phyloP scores from a whole-genome alignment of 2,888 invertebrate species.

The Nysson spinosus region DNA sequence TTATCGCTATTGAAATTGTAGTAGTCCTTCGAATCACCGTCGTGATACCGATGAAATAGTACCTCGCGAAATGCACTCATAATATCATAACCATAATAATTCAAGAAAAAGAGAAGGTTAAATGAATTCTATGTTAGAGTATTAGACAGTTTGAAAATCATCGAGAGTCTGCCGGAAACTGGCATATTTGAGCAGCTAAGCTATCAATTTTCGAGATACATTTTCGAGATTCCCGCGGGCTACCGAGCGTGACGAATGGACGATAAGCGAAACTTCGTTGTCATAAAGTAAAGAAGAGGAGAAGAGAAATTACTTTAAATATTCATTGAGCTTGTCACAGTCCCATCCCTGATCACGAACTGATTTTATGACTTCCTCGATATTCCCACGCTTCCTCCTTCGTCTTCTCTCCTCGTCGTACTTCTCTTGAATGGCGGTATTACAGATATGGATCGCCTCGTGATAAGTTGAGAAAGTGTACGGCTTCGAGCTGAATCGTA shows the following conservation, averaged over 20 bases:
- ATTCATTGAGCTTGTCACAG: slow-evolving; percentile 73
- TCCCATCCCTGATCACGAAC: slow-evolving; percentile 70
- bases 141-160: no score
- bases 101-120: slow-evolving; percentile 2
- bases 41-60: no score
- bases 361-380: slow-evolving; percentile 43
- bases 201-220: no score
- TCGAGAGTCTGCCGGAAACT: no score
- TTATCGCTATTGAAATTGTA: neutral
- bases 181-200: slow-evolving; percentile 35
- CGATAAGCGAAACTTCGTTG: slow-evolving; percentile 44
- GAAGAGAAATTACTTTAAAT: slow-evolving; percentile 71
- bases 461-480: slow-evolving; percentile 88
- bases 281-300: neutral
- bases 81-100: no score
- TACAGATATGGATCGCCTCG: slow-evolving; percentile 89
- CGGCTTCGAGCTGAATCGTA: slow-evolving; percentile 91
- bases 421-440: slow-evolving; percentile 90
- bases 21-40: no score
- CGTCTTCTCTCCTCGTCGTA: slow-evolving; percentile 78
- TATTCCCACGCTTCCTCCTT: slow-evolving; percentile 43
- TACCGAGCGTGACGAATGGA: slow-evolving; percentile 40
- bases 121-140: neutral
- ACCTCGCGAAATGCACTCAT: no score
- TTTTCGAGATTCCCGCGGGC: slow-evolving; percentile 16